phyloP scores from a whole-genome alignment of 2,113 vertebrate species.

The Ivindomyrus marchei region DNA sequence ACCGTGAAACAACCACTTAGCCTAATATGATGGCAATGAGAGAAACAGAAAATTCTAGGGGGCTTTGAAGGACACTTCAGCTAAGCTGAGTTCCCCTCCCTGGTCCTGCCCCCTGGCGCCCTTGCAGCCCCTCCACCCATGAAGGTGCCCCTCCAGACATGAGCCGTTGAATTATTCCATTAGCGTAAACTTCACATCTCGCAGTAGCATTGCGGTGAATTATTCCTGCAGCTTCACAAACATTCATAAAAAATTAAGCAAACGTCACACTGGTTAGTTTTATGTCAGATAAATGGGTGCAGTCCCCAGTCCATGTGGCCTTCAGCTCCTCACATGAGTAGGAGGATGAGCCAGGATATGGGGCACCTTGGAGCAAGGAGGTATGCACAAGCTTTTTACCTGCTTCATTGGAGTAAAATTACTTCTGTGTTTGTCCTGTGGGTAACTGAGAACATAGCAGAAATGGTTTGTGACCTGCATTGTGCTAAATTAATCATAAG shows the following conservation, averaged over 20 bases:
- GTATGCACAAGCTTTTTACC: not conserved
- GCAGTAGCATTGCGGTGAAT: slow-evolving; percentile 29
- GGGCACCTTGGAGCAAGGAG: not conserved
- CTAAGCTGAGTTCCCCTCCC: not conserved
- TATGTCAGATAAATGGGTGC: slow-evolving; percentile 49
- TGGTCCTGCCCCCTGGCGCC: not conserved
- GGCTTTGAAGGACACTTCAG: not conserved
- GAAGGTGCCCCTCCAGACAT: not conserved
- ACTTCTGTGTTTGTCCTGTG: not conserved
- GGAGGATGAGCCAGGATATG: not conserved
- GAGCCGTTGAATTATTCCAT: slow-evolving; percentile 45
- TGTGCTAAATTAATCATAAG: not conserved
- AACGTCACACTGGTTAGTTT: slow-evolving; percentile 64
- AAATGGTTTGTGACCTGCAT: not conserved
- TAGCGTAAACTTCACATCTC: slow-evolving; percentile 48
- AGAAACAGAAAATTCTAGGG: not conserved
- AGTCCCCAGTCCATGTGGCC: not conserved
- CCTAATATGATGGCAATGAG: not conserved
- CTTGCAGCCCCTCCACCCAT: not conserved
- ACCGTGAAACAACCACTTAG: not conserved
- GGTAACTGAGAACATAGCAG: not conserved
- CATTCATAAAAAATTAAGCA: slow-evolving; percentile 61
- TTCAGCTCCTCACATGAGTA: not conserved
- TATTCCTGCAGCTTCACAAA: slow-evolving; percentile 47
- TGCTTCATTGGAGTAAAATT: not conserved